Percentiles rank a stretch among this genome's conserved stretches.
Conservation (phyloP, 2,113 vertebrate genomes). For the Conger conger region DNA sequence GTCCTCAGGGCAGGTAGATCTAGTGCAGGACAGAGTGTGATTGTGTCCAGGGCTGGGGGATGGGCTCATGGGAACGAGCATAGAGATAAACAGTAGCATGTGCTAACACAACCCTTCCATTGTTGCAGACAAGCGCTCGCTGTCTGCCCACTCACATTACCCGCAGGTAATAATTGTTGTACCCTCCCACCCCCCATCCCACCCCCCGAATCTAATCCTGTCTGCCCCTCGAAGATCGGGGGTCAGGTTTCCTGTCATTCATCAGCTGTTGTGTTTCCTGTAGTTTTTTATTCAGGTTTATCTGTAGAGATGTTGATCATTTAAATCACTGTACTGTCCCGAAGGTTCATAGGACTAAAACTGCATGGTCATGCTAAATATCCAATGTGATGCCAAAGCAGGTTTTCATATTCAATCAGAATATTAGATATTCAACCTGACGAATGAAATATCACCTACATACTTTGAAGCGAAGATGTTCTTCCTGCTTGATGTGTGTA, state of each 20-base stretch:
- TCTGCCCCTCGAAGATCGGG: background rate
- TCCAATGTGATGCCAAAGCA: background rate
- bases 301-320: background rate
- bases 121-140: background rate
- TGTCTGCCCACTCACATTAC: background rate
- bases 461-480: constrained; percentile 3
- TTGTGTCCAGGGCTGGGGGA: constrained; percentile 9
- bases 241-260: background rate
- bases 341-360: background rate
- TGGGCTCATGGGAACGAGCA: background rate
- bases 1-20: background rate
- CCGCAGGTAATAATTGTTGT: background rate
- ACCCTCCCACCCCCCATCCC: background rate
- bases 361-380: background rate
- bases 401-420: background rate
- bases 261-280: background rate
- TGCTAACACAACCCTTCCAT: constrained; percentile 8
- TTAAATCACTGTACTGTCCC: background rate
- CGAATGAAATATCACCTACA: constrained; percentile 11
- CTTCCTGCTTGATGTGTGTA: constrained; percentile 9
- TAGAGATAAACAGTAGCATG: background rate
- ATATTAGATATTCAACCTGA: background rate
- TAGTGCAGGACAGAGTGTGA: constrained; percentile 20
- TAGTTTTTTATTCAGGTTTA: background rate
- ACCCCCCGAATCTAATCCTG: background rate